Base-by-base conservation (phyloP, 1,140 invertebrate genomes). In the Cryptotermes secundus region DNA sequence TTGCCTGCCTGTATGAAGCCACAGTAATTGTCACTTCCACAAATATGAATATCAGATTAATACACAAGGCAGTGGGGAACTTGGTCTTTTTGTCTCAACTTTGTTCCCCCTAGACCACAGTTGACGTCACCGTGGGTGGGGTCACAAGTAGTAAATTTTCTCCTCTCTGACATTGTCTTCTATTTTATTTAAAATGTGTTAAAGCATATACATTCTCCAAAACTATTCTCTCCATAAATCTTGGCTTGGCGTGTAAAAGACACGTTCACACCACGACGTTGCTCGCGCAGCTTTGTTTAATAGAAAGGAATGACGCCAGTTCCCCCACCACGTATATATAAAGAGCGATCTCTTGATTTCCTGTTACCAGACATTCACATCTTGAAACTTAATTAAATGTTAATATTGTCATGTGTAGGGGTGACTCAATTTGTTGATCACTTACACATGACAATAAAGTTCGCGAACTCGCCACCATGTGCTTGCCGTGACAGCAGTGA, bases 181-280 rank as follows among this genome's bases (percentile, higher is more conserved):
- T n/a, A 72, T 72, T 72, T 72, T 72, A 72, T 72, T 72, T 72
- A 72, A 31, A 72, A 26, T 72, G 26, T 72, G 59, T 31, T 72
- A 31, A 31, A 3, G 7, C 14, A 72, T 72, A 72, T 72, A 72
- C 59, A 72, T 72, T 72, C 59, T 26, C 26, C 59, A 72, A 22
- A 72, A 72, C 59, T 72, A 72, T 72, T 72, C 59, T 9, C n/a
- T 31, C 59, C 59, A 72, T 72, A 72, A 72, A 72, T 72, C 59
- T 72, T 72, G 26, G 59, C 26, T 31, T 72, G 59, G 59, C 26
- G 59, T 72, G 26, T 31, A 31, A 16, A 49, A 49, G 45, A 49
- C 45, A 22, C 16, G 22, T 49, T 49, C 45, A 49, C 45, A 49
- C 45, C 31, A 31, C 19, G 59, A 31, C 2, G 59, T 31, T 31